A percentile compares a stretch with the other conserved stretches of the same genome.
Evolutionary conservation across 2,888 invertebrate genomes (phyloP).

Genomic region (Dione vanillae): DNA sequence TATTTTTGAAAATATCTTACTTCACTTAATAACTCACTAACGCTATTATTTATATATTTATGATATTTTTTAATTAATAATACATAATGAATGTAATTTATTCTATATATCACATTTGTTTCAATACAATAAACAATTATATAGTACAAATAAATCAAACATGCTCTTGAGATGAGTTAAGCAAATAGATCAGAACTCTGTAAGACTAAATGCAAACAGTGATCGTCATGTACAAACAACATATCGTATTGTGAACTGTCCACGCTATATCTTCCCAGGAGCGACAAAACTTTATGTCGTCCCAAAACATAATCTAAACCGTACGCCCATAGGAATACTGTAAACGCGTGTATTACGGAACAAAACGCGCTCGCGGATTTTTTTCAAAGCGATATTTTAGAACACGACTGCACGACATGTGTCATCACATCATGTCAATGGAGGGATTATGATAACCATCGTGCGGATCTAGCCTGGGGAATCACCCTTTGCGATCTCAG

Average conservation of each 20-base stretch:
- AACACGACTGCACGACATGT: constrained; percentile 81
- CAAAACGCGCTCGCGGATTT: constrained; percentile 54
- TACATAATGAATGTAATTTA: neutral
- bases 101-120: neutral
- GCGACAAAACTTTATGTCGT: constrained; percentile 48
- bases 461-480: constrained; percentile 79
- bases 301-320: constrained; percentile 48
- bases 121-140: constrained; percentile 50
- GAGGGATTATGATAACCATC: constrained; percentile 84
- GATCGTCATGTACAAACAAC: constrained; percentile 74
- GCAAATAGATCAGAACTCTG: constrained; percentile 68
- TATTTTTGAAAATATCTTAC: no score
- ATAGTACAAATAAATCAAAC: constrained; percentile 36
- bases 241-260: constrained; percentile 74
- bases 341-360: constrained; percentile 46
- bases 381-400: constrained; percentile 76
- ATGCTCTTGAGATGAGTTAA: constrained; percentile 61
- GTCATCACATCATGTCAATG: constrained; percentile 84
- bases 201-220: constrained; percentile 63
- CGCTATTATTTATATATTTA: no score
- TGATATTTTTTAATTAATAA: no score
- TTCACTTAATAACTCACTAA: no score
- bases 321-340: constrained; percentile 54
- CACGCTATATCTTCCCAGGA: constrained; percentile 70
- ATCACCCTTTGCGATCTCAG: constrained; percentile 81